Base-by-base conservation (phyloP, 2,888 invertebrate genomes). In the Linnaemya vulpina region DNA sequence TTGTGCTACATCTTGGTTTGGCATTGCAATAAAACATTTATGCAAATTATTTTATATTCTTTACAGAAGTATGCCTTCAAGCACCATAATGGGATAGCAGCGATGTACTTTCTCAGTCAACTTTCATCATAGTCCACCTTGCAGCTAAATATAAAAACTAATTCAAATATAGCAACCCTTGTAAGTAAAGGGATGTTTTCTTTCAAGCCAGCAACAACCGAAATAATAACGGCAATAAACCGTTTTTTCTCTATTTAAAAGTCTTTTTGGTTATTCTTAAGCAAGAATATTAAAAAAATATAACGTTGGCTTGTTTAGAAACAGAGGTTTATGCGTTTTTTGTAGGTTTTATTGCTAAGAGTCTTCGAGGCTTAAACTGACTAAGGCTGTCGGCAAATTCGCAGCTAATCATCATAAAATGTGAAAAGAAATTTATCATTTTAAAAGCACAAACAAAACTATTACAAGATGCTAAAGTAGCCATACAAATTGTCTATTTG, bases 341-440 rank as follows among this genome's bases (percentile, higher is more conserved):
- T 13, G 13, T 25, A 13, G 43, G 17, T 10, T 78, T 13, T 17
- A 62, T 11, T 55, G 62, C 74, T 55, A 62, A 80, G 81, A 77
- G 67, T 74, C 84, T 81, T 74, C n/a, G 67, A 74, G 81, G 83
- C 78, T 65, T 55, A 78, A 79, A 71, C 75, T 35, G 65, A 63
- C 75, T 35, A 65, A 63, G 67, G 62, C 71, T 86, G 84, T 84
- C 82, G 84, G 84, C 81, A 70, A 60, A 74, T 86, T 84, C 75
- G 60, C 70, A 84, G 86, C 87, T 87, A 87, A 87, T 87, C 82
- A 86, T 86, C 81, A 84, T 81, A 80, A 38, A 79, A 83, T 53
- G 46, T 43, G 20, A 65, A 63, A 70, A 70, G 35, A 70, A 17
- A 51, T 9, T 17, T 8, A 17, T 0, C 1, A 49, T 65, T 58